Evolutionary conservation across 2,888 invertebrate species (phyloP).

Genomic region (Mesorhabditis spiculigera): DNA sequence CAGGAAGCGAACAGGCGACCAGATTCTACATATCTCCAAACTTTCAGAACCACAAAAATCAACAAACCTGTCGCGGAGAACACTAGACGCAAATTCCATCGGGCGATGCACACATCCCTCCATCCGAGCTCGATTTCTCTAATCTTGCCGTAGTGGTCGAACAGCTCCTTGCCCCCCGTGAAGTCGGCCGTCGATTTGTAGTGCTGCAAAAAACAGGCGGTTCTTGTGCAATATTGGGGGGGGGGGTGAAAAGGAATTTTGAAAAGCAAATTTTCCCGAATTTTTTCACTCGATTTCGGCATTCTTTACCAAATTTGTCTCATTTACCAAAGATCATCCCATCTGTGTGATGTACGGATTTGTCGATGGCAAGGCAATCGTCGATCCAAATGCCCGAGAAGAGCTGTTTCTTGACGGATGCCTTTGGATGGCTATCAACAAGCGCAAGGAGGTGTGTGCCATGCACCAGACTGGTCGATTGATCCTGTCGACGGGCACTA

Average conservation of each 20-base stretch:
- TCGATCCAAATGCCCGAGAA: conserved; percentile 81
- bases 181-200: conserved; percentile 85
- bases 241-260: neutral
- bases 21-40: no score
- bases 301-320: no score
- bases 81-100: conserved; percentile 92
- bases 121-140: conserved; percentile 76
- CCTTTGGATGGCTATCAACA: conserved; percentile 81
- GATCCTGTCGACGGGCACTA: conserved; percentile 29
- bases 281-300: neutral
- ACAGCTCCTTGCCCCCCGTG: conserved; percentile 73
- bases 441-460: conserved; percentile 84
- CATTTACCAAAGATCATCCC: no score
- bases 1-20: no score
- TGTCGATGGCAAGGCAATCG: conserved; percentile 69
- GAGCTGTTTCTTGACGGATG: conserved; percentile 79
- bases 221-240: neutral
- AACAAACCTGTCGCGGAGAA: conserved; percentile 59
- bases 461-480: conserved; percentile 66
- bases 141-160: conserved; percentile 73
- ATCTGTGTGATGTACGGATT: conserved; percentile 82
- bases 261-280: neutral
- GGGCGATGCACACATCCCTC: conserved; percentile 80
- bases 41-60: no score
- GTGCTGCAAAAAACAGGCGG: conserved; percentile 62